Evolutionary conservation across 2,113 vertebrate species (phyloP).

Genomic region (Erythrolamprus reginae): DNA sequence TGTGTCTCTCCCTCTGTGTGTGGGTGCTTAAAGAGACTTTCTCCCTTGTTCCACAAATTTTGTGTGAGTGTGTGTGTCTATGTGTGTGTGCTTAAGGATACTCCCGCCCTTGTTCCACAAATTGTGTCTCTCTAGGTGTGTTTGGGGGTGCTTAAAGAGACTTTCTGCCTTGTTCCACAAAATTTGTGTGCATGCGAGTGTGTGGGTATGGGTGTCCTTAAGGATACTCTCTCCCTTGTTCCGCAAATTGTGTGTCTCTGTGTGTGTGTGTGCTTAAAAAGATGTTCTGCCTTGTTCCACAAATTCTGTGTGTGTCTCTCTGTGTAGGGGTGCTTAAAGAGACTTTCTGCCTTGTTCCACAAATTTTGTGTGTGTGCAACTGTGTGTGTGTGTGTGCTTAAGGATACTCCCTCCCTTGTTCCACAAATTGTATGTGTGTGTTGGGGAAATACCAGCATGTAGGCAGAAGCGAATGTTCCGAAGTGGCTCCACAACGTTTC

Average conservation of each 20-base stretch:
- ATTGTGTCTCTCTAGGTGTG: too few species aligned
- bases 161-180: neutral
- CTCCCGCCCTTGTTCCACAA: too few species aligned
- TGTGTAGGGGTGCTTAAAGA: neutral
- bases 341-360: neutral
- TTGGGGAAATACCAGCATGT: neutral
- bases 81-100: too few species aligned
- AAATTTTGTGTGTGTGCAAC: neutral
- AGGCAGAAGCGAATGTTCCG: neutral
- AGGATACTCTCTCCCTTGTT: too few species aligned
- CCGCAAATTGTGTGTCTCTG: too few species aligned
- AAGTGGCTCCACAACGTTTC: slow-evolving; percentile 14
- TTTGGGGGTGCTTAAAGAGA: too few species aligned
- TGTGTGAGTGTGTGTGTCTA: too few species aligned
- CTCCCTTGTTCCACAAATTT: too few species aligned
- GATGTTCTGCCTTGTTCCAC: neutral
- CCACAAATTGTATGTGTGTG: neutral
- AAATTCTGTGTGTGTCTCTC: neutral
- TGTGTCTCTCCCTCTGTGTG: too few species aligned
- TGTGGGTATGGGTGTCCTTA: neutral
- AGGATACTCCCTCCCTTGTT: neutral
- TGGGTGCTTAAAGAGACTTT: too few species aligned
- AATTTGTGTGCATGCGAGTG: neutral
- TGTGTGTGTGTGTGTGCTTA: neutral
- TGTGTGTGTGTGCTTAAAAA: neutral